phyloP scores from a whole-genome alignment of 2,888 invertebrate genomes.

The Rhamnusium bicolor region DNA sequence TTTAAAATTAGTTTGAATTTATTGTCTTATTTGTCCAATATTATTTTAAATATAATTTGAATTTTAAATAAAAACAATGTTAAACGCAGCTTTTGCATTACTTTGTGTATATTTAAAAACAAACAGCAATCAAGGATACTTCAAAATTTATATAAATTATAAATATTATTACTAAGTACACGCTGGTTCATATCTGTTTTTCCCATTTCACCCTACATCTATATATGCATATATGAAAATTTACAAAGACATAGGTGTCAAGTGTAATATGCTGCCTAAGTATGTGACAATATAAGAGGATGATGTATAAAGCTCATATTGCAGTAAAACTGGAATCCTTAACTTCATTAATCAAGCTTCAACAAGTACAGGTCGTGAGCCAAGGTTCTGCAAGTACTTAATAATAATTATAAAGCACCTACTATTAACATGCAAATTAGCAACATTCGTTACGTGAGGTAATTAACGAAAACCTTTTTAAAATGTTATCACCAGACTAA shows the following conservation, averaged over 20 bases:
- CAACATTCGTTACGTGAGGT: slow-evolving; percentile 34
- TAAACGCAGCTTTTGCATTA: too few relatives aligned
- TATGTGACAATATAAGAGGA: slow-evolving; percentile 59
- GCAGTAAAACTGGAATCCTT: slow-evolving; percentile 60
- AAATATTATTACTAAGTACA: too few relatives aligned
- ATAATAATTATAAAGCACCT: slow-evolving; percentile 51
- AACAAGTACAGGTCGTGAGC: slow-evolving; percentile 56
- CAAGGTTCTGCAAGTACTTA: slow-evolving; percentile 53
- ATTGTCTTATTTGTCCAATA: too few relatives aligned
- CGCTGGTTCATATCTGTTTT: neutral
- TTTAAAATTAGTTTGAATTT: too few relatives aligned
- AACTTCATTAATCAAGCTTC: slow-evolving; percentile 61
- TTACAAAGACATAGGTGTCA: slow-evolving; percentile 46
- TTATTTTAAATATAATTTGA: too few relatives aligned
- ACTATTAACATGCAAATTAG: slow-evolving; percentile 53
- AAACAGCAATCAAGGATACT: too few relatives aligned
- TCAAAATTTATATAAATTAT: too few relatives aligned
- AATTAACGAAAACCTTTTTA: slow-evolving; percentile 28
- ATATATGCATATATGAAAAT: slow-evolving; percentile 6
- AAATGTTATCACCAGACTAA: neutral
- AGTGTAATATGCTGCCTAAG: slow-evolving; percentile 55
- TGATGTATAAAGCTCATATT: slow-evolving; percentile 62
- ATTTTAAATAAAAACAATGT: too few relatives aligned
- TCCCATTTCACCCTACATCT: neutral
- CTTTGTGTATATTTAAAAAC: too few relatives aligned